Conservation (phyloP, 2,888 invertebrate genomes). For the Caenorhabditis afra region DNA sequence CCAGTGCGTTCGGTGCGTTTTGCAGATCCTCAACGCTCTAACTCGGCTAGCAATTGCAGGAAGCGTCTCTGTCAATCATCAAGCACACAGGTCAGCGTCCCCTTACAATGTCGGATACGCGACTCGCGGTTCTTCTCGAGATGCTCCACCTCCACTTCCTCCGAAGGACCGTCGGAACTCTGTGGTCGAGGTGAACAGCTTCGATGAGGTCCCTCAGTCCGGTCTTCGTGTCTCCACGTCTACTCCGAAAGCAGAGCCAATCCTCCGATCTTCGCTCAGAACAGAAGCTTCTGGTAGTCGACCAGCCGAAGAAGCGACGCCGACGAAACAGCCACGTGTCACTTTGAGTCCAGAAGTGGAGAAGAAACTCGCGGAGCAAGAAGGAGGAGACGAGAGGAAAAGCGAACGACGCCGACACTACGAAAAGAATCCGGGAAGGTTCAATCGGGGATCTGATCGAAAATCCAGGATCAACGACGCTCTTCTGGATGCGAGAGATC, state of each 20-base stretch:
- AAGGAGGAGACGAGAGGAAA: slow-evolving; percentile 33
- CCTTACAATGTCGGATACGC: slow-evolving; percentile 44
- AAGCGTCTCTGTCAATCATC: slow-evolving; percentile 44
- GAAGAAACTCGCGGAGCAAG: slow-evolving; percentile 58
- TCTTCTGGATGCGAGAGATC: slow-evolving; percentile 65
- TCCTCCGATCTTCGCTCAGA: slow-evolving; percentile 42
- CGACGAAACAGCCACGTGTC: slow-evolving; percentile 48
- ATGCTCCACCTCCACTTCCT: not conserved
- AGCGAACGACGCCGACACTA: slow-evolving; percentile 38
- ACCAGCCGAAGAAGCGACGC: slow-evolving; percentile 18
- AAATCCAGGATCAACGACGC: slow-evolving; percentile 71
- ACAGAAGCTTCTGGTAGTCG: slow-evolving; percentile 39
- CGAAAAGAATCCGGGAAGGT: slow-evolving; percentile 55
- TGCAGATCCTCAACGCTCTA: not conserved
- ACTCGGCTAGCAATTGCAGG: slow-evolving; percentile 1
- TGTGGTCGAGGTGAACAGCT: slow-evolving; percentile 51
- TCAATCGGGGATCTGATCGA: slow-evolving; percentile 65
- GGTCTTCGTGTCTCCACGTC: slow-evolving; percentile 40
- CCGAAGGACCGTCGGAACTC: slow-evolving; percentile 51
- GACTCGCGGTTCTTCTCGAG: slow-evolving; percentile 9
- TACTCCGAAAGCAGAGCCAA: slow-evolving; percentile 29
- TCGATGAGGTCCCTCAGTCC: slow-evolving; percentile 28
- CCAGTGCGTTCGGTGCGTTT: slow-evolving; percentile 53
- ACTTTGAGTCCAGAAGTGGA: slow-evolving; percentile 65
- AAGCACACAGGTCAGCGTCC: slow-evolving; percentile 35